Conservation (phyloP, 2,797 vertebrate species). For the Acanthurus leucopareius region DNA sequence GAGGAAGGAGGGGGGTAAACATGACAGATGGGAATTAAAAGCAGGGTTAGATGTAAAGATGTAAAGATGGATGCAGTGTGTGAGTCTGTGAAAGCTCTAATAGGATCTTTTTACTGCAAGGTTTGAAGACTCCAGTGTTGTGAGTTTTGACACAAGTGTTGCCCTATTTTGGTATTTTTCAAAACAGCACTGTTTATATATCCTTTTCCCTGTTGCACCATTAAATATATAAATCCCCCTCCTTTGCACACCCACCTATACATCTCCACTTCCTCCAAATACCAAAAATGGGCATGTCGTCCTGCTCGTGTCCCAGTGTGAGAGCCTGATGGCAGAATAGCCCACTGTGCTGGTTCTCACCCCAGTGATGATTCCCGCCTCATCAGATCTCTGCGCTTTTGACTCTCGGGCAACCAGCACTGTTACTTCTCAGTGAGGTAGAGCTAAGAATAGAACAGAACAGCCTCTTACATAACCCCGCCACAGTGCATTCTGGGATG, state of each 20-base stretch:
- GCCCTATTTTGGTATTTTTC: slow-evolving; percentile 55
- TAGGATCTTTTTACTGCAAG: neutral
- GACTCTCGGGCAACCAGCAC: slow-evolving; percentile 77
- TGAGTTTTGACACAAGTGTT: slow-evolving; percentile 9
- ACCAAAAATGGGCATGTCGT: slow-evolving; percentile 75
- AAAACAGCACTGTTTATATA: slow-evolving; percentile 49
- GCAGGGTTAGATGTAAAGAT: slow-evolving; percentile 34
- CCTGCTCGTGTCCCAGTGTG: slow-evolving; percentile 66
- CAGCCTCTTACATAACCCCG: slow-evolving; percentile 86
- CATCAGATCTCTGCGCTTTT: slow-evolving; percentile 79
- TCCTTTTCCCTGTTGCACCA: slow-evolving; percentile 47
- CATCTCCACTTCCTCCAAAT: slow-evolving; percentile 67
- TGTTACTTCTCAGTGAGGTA: slow-evolving; percentile 82
- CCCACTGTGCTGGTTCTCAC: slow-evolving; percentile 69
- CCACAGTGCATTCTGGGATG: slow-evolving; percentile 82
- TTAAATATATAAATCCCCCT: slow-evolving; percentile 42
- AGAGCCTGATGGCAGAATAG: slow-evolving; percentile 68
- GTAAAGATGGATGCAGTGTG: slow-evolving; percentile 5
- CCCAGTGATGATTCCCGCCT: slow-evolving; percentile 71
- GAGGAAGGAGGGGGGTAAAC: slow-evolving; percentile 30
- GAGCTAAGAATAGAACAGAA: slow-evolving; percentile 87
- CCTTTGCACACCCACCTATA: slow-evolving; percentile 50
- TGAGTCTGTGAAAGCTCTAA: neutral
- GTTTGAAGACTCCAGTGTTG: neutral
- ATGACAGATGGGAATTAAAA: slow-evolving; percentile 61